A percentile compares a stretch with the other conserved stretches of the same genome.
phyloP scores from a whole-genome alignment of 35 echinoderm and acorn worm species.

The Apostichopus californicus region DNA sequence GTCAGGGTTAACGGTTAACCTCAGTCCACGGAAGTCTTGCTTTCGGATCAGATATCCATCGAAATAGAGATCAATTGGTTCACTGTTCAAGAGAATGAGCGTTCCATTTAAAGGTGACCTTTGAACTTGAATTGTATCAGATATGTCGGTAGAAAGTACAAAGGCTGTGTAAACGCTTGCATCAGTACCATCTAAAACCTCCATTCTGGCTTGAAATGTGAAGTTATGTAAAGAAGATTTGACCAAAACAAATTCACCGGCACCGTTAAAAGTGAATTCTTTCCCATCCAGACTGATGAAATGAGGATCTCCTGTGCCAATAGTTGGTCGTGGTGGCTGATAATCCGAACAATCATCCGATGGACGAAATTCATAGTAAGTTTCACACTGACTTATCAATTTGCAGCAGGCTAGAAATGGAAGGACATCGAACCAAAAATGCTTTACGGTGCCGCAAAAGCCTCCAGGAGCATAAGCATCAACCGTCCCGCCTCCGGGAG shows the following conservation, averaged over 20 bases:
- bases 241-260: constrained; percentile 62
- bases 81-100: constrained; percentile 7
- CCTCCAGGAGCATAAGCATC: constrained; percentile 50
- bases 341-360: constrained; percentile 71
- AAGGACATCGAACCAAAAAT: constrained; percentile 67
- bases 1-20: constrained; percentile 35
- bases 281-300: constrained; percentile 62
- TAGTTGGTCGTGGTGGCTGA: constrained; percentile 50
- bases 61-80: not conserved
- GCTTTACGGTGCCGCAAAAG: not conserved
- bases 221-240: constrained; percentile 48
- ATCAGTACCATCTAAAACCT: constrained; percentile 29
- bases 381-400: constrained; percentile 36
- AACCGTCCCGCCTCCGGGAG: constrained; percentile 63
- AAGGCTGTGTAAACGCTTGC: constrained; percentile 67
- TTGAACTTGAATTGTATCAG: constrained; percentile 58
- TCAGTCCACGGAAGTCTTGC: constrained; percentile 40
- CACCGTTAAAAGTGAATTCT: constrained; percentile 75
- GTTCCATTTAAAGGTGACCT: constrained; percentile 35
- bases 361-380: constrained; percentile 62
- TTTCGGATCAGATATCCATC: constrained; percentile 11
- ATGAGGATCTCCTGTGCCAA: constrained; percentile 69
- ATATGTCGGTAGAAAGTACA: constrained; percentile 47
- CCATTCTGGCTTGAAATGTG: constrained; percentile 69
- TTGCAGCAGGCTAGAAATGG: constrained; percentile 66